A percentile compares a stretch with the other conserved stretches of the same genome.
phyloP scores from a whole-genome alignment of 2,888 invertebrate species.

The Opisthograptis luteolata region DNA sequence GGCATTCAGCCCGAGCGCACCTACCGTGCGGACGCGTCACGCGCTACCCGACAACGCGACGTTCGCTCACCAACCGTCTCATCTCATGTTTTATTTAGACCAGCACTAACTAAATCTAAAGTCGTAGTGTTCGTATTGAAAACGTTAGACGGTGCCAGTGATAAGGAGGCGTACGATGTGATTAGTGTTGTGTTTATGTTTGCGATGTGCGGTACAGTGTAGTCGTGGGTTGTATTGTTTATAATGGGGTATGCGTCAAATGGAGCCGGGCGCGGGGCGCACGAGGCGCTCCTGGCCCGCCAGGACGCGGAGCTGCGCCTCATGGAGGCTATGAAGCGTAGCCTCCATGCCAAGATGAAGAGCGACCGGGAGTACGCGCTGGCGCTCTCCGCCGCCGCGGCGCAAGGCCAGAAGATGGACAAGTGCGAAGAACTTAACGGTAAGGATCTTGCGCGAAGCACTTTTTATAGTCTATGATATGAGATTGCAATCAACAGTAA shows the following conservation, averaged over 20 bases:
- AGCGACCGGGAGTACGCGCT: constrained; percentile 96
- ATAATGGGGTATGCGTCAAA: constrained; percentile 94
- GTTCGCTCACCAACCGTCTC: constrained; percentile 14
- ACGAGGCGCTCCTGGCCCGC: constrained; percentile 94
- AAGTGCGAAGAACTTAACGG: constrained; percentile 89
- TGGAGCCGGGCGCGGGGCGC: constrained; percentile 94
- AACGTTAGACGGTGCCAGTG: constrained; percentile 61
- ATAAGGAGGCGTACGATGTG: constrained; percentile 75
- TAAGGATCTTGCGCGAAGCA: constrained; percentile 47
- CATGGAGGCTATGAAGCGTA: constrained; percentile 95
- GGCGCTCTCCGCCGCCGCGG: constrained; percentile 91
- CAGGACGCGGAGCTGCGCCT: constrained; percentile 97
- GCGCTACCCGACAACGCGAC: constrained; percentile 15
- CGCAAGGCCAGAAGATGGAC: constrained; percentile 93
- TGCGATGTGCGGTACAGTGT: constrained; percentile 68
- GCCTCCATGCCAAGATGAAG: constrained; percentile 93
- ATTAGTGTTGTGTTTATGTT: constrained; percentile 76
- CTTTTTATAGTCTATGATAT: constrained; percentile 1
- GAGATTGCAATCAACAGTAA: constrained; percentile 9
- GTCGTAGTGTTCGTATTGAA: constrained; percentile 43
- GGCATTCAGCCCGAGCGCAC: constrained; percentile 74
- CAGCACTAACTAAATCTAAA: constrained; percentile 11
- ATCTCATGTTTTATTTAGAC: constrained; percentile 27
- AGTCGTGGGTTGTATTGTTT: constrained; percentile 55
- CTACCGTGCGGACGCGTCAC: constrained; percentile 62